Base-by-base conservation (phyloP, 2,888 invertebrate species). In the Phrixothrix hirtus region DNA sequence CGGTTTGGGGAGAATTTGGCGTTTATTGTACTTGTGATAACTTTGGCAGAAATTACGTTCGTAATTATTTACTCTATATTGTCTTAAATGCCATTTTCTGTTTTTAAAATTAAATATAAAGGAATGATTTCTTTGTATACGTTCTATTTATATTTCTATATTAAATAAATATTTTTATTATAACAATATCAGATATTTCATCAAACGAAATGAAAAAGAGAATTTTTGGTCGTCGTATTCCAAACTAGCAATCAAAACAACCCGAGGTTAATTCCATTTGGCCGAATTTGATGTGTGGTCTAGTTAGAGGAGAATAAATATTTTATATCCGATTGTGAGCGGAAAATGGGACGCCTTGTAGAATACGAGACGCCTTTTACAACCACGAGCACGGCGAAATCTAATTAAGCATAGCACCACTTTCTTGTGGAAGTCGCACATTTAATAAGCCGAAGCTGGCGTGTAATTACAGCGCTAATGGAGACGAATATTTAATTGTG, bases 381-480 rank as follows among this genome's bases (percentile, higher is more conserved):
- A 54, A 46, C 54, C 68, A 68, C 69, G 67, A 68, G 65, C 65
- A 62, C 49, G 61, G 64, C 64, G 63, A 70, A 71, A 73, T 70
- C 71, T 72, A 74, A 74, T 74, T 73, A 73, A 70, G 68, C 42
- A 30, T 34, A 42, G 67, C 68, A 47, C 62, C 58, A 39, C 64
- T 62, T 64, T 65, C 63, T 62, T 61, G 68, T 66, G 70, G 65
- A 68, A 74, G 73, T 74, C 74, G 68, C 73, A 73, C 72, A 74
- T 74, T 75, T 75, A 74, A 75, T 75, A 74, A 74, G 74, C 73
- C 72, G 67, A 68, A 65, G 62, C 69, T 65, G 69, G 68, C 66
- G 69, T 71, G 71, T 74, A 73, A 73, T 74, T 71, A 72, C 68
- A 64, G 71, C 70, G 73, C 72, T 74, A 75, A 74, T 73, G 71